Base-by-base conservation (phyloP, 2,888 invertebrate species). In the Eretmocerus hayati region DNA sequence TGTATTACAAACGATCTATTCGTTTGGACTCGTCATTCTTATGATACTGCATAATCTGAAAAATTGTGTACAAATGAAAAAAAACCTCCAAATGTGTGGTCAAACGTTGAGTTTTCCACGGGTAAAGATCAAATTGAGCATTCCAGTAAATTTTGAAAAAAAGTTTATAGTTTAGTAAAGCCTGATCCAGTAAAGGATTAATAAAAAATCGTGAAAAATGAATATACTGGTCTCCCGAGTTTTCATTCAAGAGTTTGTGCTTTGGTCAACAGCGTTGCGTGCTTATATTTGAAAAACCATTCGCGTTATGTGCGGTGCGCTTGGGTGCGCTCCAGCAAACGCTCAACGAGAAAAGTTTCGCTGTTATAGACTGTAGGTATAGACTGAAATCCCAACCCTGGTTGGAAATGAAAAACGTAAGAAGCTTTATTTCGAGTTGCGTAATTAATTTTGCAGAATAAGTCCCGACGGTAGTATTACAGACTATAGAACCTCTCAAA, bases 291-390 rank as follows among this genome's bases (percentile, higher is more conserved):
- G 35, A 3, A 16, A 8, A 3, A 15, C 35, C 16, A 15, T 16
- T 9, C 16, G 3, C 18, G 18, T 35, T 15, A 9, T 9, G 33
- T n/a, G 11, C 13, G 11, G 11, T 13, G n/a, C 15, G 15, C 15
- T 15, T 35, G 6, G 16, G 16, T 18, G 35, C n/a, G n/a, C n/a
- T n/a, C n/a, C n/a, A 35, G 8, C 3, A 4, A 15, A 18, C 35
- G 35, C 35, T 35, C 20, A 20, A 37, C 20, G 37, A 37, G 37
- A 37, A 37, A 37, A 37, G 37, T 37, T 37, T 37, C 4, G 19
- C 37, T 15, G 20, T 20, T 37, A 20, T 35, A 35, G 35, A 15
- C 8, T 26, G 35, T 9, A 35, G 35, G 5, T 4, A n/a, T n/a
- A n/a, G n/a, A n/a, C n/a, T n/a, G n/a, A n/a, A n/a, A n/a, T 21